Base-by-base conservation (phyloP, 2,888 invertebrate species). In the Diadromus collaris region DNA sequence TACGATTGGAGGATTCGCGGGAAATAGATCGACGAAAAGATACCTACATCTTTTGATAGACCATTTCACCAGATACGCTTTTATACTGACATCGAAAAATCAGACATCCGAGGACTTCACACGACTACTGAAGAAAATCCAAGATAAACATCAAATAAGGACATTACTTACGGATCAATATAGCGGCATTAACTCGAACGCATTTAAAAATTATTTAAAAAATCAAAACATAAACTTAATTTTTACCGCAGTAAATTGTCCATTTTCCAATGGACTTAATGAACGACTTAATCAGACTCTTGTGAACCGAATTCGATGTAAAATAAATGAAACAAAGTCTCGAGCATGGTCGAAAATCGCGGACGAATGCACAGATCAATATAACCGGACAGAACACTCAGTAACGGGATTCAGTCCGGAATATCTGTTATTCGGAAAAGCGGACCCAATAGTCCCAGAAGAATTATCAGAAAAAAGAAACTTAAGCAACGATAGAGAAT, bases 221-320 rank as follows among this genome's bases (percentile, higher is more conserved):
- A 63, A 69, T 27, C 58, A 78, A 76, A 73, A 77, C 38, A 83
- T 84, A 38, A 71, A 74, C 32, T 56, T 81, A 64, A 80, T 83
- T 16, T 83, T 81, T 48, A 82, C 83, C 27, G 69, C 81, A 29
- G 70, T 82, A 63, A 72, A 84, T 72, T 78, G 72, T 27, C 77
- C 81, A 41, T 77, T 80, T 60, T 84, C 84, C 4, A 83, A 83
- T 44, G 82, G 83, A 0, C 70, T 83, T 54, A 83, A 84, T 56
- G 83, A 83, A 81, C 70, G 83, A 79, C 69, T 83, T 27, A 83
- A 82, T 56, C 83, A 83, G 65, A 83, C 83, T 48, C 56, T 82
- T 21, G 77, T 84, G 10, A 84, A 84, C 44, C 64, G 79, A 76
- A 84, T 84, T 3, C 68, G 83, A 79, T 84, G 83, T 54, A 82